Percentiles rank a stretch among this genome's conserved stretches.
These are phyloP conservation scores for Archaeoteleia sp. DNA, from an alignment of 2,888 invertebrate species.

Conservation along the genomic window DNA sequence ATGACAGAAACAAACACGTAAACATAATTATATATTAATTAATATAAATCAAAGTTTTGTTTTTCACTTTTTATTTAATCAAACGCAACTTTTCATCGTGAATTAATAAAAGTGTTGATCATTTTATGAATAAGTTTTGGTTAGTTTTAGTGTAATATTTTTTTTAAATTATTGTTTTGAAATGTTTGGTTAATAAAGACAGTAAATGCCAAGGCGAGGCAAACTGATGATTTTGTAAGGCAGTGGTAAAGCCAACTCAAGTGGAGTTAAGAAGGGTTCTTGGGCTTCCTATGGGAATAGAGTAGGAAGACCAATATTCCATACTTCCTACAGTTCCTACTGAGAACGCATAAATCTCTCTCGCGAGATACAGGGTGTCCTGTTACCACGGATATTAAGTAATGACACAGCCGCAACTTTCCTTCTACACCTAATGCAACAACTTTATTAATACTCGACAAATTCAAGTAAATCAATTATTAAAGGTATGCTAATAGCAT, in stretches of 20 bases:
- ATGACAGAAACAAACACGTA: conserved; percentile 1
- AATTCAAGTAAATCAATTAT: conserved; percentile 42
- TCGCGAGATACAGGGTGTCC: conserved; percentile 56
- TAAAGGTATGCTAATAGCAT: neutral
- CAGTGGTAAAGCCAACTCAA: conserved; percentile 59
- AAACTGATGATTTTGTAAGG: conserved; percentile 20
- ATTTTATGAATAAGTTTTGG: too few relatives aligned
- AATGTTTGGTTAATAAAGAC: conserved; percentile 57
- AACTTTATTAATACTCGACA: conserved; percentile 50
- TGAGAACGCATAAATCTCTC: conserved; percentile 70
- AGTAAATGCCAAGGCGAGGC: conserved; percentile 52
- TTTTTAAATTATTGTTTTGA: conserved; percentile 8
- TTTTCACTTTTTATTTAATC: too few relatives aligned
- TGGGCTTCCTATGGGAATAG: conserved; percentile 65
- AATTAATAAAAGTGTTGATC: too few relatives aligned
- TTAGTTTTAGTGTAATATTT: conserved; percentile 1
- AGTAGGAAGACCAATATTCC: conserved; percentile 68
- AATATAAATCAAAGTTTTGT: too few relatives aligned
- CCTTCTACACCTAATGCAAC: conserved; percentile 42
- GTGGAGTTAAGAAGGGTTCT: conserved; percentile 65
- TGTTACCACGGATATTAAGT: conserved; percentile 64
- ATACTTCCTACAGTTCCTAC: conserved; percentile 64
- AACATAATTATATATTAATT: conserved; percentile 1
- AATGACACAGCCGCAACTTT: conserved; percentile 58
- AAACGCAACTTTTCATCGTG: too few relatives aligned